Evolutionary conservation across 2,888 invertebrate genomes (phyloP).

Genomic region (Eupsilia transversa): DNA sequence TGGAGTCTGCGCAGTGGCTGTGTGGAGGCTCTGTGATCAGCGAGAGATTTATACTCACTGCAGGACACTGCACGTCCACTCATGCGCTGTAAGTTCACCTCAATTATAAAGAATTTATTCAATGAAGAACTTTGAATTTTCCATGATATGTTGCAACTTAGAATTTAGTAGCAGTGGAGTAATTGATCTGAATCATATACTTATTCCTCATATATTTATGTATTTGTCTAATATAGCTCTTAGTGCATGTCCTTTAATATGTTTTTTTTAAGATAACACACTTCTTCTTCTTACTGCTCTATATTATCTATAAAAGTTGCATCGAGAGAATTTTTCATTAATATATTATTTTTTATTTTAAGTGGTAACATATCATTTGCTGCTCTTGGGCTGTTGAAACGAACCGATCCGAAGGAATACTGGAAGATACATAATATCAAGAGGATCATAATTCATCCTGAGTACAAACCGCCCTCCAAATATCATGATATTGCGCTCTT

Average conservation of each 20-base stretch:
- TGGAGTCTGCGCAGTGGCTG: conserved; percentile 66
- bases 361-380: conserved; percentile 58
- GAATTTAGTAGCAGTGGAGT: neutral
- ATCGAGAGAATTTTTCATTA: too few species aligned
- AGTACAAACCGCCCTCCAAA: conserved; percentile 69
- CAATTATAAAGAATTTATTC: neutral
- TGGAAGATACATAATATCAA: conserved; percentile 57
- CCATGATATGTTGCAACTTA: neutral
- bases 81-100: conserved; percentile 26
- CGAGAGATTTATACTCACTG: conserved; percentile 71
- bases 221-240: neutral
- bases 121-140: neutral
- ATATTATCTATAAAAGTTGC: neutral
- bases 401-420: conserved; percentile 52
- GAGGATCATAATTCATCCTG: conserved; percentile 66
- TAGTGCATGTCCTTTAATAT: neutral
- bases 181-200: neutral
- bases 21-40: conserved; percentile 72
- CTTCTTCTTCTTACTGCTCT: neutral
- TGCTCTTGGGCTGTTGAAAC: conserved; percentile 51
- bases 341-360: neutral
- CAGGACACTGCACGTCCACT: conserved; percentile 55
- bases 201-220: neutral
- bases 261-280: too few species aligned
- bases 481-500: conserved; percentile 78